Evolutionary conservation across 1,140 invertebrate genomes (phyloP).

Genomic region (Holotrichia oblita): DNA sequence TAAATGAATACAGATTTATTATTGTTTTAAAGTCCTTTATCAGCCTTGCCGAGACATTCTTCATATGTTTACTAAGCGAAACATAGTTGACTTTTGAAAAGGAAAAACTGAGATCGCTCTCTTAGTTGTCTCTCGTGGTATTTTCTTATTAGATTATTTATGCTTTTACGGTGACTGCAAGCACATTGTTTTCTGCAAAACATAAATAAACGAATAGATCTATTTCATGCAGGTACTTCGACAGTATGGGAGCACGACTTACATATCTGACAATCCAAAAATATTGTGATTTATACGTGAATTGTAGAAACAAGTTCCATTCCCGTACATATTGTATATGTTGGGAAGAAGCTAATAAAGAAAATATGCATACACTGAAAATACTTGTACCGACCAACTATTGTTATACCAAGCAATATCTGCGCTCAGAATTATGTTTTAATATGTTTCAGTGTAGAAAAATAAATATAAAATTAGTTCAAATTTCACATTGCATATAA

Average conservation of each 20-base stretch:
- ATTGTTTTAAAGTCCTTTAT: constrained; percentile 18
- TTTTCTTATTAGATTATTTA: constrained; percentile 34
- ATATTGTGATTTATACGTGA: too few species aligned
- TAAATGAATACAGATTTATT: constrained; percentile 18
- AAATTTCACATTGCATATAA: too few species aligned
- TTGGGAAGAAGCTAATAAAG: too few species aligned
- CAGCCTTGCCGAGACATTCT: background rate
- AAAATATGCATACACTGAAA: too few species aligned
- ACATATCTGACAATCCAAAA: too few species aligned
- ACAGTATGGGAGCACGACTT: background rate
- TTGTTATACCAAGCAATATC: too few species aligned
- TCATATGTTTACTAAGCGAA: constrained; percentile 1
- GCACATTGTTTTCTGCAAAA: background rate
- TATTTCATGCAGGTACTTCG: background rate
- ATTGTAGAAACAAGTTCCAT: too few species aligned
- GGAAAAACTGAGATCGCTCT: background rate
- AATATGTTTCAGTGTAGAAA: too few species aligned
- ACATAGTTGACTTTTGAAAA: background rate
- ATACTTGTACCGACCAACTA: too few species aligned
- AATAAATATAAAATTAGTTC: too few species aligned
- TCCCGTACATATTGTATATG: too few species aligned
- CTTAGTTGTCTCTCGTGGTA: background rate
- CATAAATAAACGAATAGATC: constrained; percentile 4
- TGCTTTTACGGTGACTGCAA: constrained; percentile 2
- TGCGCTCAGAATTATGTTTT: too few species aligned